These are phyloP conservation scores for Agapornis canus DNA, from an alignment of 2,797 vertebrate genomes.

Conservation along the genomic window DNA sequence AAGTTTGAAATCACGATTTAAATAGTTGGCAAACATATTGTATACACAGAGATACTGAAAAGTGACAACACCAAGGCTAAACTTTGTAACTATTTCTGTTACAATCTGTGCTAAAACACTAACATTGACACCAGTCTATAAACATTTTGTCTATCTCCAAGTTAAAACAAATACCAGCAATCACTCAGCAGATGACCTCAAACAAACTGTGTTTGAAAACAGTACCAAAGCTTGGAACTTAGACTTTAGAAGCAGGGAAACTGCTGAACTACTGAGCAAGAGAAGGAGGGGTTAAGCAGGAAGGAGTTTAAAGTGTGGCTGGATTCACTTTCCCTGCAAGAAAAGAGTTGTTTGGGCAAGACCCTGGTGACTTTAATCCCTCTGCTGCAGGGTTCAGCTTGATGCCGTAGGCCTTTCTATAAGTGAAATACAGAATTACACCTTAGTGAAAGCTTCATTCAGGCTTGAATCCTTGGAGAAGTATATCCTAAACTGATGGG, in stretches of 20 bases:
- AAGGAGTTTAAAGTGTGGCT: rapidly evolving
- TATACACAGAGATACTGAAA: neutral
- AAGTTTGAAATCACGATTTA: neutral
- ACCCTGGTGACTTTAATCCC: neutral
- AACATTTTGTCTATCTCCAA: neutral
- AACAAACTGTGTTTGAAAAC: neutral
- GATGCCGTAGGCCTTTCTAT: neutral
- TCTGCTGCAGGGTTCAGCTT: rapidly evolving
- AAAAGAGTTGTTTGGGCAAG: neutral
- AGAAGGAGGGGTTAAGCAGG: neutral
- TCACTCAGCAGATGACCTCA: neutral
- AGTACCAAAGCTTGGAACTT: neutral
- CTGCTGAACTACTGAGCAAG: rapidly evolving
- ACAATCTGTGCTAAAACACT: neutral
- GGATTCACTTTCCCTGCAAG: neutral
- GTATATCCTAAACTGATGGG: neutral
- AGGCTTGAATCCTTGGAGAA: neutral
- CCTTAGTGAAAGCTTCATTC: neutral
- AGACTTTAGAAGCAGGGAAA: neutral
- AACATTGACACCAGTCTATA: neutral
- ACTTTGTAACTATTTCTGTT: neutral
- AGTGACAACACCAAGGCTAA: neutral
- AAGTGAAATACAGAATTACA: neutral
- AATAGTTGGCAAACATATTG: neutral
- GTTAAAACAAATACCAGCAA: neutral